Evolutionary conservation across 2,113 vertebrate species (phyloP).

Genomic region (Lasiurus cinereus): DNA sequence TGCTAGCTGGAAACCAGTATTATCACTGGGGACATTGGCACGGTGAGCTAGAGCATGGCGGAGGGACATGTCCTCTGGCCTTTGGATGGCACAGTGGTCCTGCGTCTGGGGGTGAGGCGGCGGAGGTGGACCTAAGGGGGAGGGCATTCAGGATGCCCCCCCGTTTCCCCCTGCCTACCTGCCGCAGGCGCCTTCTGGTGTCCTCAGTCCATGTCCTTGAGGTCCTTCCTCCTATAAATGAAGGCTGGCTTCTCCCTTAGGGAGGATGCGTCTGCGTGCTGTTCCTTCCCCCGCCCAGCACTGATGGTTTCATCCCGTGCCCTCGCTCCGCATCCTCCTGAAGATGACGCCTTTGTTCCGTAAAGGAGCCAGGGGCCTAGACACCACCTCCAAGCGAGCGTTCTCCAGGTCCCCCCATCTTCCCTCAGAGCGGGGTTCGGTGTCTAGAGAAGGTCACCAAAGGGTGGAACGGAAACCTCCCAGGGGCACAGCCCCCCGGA

Average conservation of each 20-base stretch:
- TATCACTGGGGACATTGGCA: not conserved
- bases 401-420: not conserved
- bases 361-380: not conserved
- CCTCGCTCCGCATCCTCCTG: not conserved
- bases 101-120: not conserved
- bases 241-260: not conserved
- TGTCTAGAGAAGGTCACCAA: conserved; percentile 27
- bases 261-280: not conserved
- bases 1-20: not conserved
- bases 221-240: not conserved
- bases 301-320: not conserved
- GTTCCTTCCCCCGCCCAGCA: not conserved
- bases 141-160: not conserved
- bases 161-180: not conserved
- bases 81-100: not conserved
- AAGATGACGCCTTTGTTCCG: not conserved
- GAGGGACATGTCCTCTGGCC: not conserved
- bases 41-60: not conserved
- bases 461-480: not conserved
- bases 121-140: not conserved
- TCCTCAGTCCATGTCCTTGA: conserved; percentile 13
- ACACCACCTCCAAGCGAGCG: not conserved
- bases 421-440: not conserved
- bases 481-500: not conserved
- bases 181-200: not conserved